Percentiles rank a stretch among this genome's conserved stretches.
Evolutionary conservation across 2,888 invertebrate species (phyloP).

Genomic region (Chloroclystis v-ata): DNA sequence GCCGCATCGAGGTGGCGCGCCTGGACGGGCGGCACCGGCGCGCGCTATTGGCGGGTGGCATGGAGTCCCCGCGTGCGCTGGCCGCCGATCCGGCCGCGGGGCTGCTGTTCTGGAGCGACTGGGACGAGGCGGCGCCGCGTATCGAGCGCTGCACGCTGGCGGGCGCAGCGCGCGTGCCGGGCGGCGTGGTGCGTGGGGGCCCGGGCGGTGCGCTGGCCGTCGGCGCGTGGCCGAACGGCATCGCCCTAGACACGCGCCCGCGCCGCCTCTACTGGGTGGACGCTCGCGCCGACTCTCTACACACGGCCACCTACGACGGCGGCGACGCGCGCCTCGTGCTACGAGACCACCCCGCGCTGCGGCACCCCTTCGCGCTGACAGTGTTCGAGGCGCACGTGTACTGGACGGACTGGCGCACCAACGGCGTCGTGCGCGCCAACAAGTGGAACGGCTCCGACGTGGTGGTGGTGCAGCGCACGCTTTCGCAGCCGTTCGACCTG

Average conservation of each 20-base stretch:
- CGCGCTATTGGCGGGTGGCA: conserved; percentile 87
- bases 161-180: conserved; percentile 77
- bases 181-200: conserved; percentile 78
- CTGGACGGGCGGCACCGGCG: conserved; percentile 83
- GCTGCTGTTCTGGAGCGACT: conserved; percentile 91
- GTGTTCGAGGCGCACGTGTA: conserved; percentile 92
- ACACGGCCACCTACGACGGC: conserved; percentile 90
- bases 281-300: conserved; percentile 89
- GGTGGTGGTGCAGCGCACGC: conserved; percentile 86
- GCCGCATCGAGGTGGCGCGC: conserved; percentile 84
- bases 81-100: conserved; percentile 84
- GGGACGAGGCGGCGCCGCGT: conserved; percentile 87
- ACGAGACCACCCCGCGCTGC: conserved; percentile 84
- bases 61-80: conserved; percentile 90
- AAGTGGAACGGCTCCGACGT: conserved; percentile 90
- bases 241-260: conserved; percentile 86
- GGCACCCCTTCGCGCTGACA: conserved; percentile 93
- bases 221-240: conserved; percentile 91
- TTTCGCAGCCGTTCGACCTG: conserved; percentile 94
- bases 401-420: conserved; percentile 96
- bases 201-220: conserved; percentile 71
- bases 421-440: conserved; percentile 90
- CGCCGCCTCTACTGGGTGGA: conserved; percentile 90
- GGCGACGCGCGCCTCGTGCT: conserved; percentile 63
- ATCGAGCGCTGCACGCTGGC: conserved; percentile 91